A percentile compares a stretch with the other conserved stretches of the same genome.
Evolutionary conservation across 2,113 vertebrate genomes (phyloP).

Genomic region (Prunella himalayana): DNA sequence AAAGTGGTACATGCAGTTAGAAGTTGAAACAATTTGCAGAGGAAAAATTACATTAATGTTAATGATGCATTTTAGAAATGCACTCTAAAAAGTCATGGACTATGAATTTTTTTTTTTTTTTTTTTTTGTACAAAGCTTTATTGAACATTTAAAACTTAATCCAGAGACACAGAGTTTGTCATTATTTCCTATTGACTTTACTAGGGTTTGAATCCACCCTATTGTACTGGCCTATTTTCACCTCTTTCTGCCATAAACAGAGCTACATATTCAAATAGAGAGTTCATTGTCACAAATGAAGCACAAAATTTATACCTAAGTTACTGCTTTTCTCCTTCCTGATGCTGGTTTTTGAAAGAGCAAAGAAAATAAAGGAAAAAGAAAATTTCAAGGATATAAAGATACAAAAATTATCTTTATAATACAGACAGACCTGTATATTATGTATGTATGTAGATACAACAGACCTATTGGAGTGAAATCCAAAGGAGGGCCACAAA

Average conservation of each 20-base stretch:
- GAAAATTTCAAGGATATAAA: not conserved
- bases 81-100: not conserved
- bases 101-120: not conserved
- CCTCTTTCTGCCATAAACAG: not conserved
- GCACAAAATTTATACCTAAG: not conserved
- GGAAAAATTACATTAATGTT: not conserved
- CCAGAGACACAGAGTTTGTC: not conserved
- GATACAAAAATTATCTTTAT: not conserved
- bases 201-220: not conserved
- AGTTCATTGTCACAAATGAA: not conserved
- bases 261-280: not conserved
- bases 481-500: not conserved
- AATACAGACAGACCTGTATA: no score
- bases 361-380: not conserved
- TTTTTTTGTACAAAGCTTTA: not conserved
- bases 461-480: not conserved
- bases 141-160: not conserved
- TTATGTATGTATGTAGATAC: no score
- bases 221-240: not conserved
- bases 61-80: not conserved
- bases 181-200: not conserved
- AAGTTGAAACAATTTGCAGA: not conserved
- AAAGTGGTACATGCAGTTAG: not conserved
- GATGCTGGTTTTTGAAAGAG: not conserved
- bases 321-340: not conserved